Percentiles rank a stretch among this genome's conserved stretches.
These are phyloP conservation scores for Thumatha senex DNA, from an alignment of 2,888 invertebrate genomes.

Conservation along the genomic window DNA sequence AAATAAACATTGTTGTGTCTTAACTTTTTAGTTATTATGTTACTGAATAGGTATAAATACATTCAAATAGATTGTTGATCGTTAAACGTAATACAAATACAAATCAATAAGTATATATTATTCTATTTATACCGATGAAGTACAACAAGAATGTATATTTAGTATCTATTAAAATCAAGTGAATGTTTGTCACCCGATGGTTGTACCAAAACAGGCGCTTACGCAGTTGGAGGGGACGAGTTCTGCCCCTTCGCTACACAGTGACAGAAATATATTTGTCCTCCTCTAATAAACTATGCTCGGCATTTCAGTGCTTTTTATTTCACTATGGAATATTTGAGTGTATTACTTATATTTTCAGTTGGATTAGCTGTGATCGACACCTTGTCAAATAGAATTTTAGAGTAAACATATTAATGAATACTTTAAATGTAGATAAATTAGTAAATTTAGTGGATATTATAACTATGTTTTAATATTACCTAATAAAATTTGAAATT, in stretches of 20 bases:
- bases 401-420: neutral
- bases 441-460: too few species aligned
- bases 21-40: neutral
- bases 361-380: constrained; percentile 25
- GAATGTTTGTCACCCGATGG: constrained; percentile 70
- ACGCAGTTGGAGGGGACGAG: constrained; percentile 68
- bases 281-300: constrained; percentile 56
- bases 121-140: constrained; percentile 3
- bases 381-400: constrained; percentile 19
- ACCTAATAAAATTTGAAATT: too few species aligned
- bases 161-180: constrained; percentile 23
- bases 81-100: neutral
- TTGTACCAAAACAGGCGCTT: constrained; percentile 68
- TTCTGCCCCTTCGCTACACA: constrained; percentile 61
- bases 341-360: constrained; percentile 32
- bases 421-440: too few species aligned
- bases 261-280: constrained; percentile 63
- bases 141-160: constrained; percentile 23
- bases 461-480: too few species aligned
- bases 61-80: too few species aligned
- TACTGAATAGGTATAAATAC: too few species aligned
- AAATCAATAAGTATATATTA: neutral
- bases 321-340: constrained; percentile 41
- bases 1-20: neutral
- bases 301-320: constrained; percentile 43